Evolutionary conservation across 2,113 vertebrate species (phyloP).

Genomic region (Nanorana parkeri): DNA sequence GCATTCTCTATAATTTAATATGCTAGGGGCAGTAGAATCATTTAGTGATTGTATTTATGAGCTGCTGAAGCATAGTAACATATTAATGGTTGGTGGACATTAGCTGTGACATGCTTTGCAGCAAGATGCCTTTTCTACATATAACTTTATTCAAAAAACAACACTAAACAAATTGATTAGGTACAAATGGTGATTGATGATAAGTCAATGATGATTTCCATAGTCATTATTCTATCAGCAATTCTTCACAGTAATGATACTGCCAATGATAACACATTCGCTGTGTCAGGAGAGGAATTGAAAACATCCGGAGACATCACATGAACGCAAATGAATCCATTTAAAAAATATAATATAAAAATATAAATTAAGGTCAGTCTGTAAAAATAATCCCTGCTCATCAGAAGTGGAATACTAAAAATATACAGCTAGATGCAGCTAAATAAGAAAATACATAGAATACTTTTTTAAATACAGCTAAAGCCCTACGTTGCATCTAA

Average conservation of each 20-base stretch:
- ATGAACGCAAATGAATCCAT: not conserved
- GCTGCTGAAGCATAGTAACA: conserved; percentile 63
- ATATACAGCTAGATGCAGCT: too few relatives aligned
- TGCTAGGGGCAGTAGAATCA: conserved; percentile 64
- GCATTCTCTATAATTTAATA: conserved; percentile 65
- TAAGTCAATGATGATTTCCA: conserved; percentile 86
- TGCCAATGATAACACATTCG: conserved; percentile 84
- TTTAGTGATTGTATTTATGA: conserved; percentile 61
- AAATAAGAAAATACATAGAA: too few relatives aligned
- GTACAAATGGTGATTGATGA: conserved; percentile 88
- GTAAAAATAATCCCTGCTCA: too few relatives aligned
- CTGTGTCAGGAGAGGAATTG: conserved; percentile 75
- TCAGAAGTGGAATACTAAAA: too few relatives aligned
- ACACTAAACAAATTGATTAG: conserved; percentile 72
- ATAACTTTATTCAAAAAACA: conserved; percentile 73
- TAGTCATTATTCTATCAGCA: conserved; percentile 84
- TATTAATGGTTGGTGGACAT: conserved; percentile 64
- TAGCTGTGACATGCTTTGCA: conserved; percentile 67
- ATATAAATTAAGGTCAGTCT: too few relatives aligned
- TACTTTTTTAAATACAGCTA: too few relatives aligned
- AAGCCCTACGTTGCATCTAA: too few relatives aligned
- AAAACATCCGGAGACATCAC: conserved; percentile 66
- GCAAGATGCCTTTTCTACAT: conserved; percentile 72
- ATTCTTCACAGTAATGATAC: conserved; percentile 90
- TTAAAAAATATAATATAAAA: not conserved